Conservation (phyloP, 2,797 vertebrate species). For the Petrocephalus schoutedeni region DNA sequence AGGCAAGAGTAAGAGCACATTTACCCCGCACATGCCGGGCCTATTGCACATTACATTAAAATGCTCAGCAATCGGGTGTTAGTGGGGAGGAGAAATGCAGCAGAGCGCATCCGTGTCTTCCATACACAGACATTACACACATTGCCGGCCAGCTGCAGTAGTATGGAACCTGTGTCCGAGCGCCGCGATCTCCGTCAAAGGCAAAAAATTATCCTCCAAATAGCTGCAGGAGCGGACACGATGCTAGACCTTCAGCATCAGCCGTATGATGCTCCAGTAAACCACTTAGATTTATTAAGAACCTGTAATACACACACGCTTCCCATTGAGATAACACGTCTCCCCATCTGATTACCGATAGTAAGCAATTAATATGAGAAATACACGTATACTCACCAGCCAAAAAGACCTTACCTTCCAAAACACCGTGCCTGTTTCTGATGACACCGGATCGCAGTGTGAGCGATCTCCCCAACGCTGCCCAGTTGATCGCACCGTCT, state of each 20-base stretch:
- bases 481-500: neutral
- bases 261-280: slow-evolving; percentile 12
- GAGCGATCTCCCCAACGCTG: neutral
- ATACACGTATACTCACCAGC: neutral
- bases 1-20: neutral
- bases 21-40: neutral
- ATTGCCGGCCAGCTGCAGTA: neutral
- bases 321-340: slow-evolving; percentile 15
- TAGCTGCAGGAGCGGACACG: slow-evolving; percentile 10
- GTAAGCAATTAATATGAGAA: neutral
- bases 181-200: slow-evolving; percentile 20
- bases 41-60: neutral
- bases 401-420: slow-evolving; percentile 34
- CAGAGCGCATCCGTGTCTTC: neutral
- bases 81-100: neutral
- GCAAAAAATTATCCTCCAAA: slow-evolving; percentile 11
- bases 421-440: slow-evolving; percentile 29
- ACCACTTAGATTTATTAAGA: neutral
- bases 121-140: neutral
- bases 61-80: neutral
- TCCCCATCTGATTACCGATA: slow-evolving; percentile 32
- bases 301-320: neutral
- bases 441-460: slow-evolving; percentile 23
- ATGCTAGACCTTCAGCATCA: slow-evolving; percentile 5
- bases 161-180: neutral